These are phyloP conservation scores for Polydrusus pterygomalis DNA, from an alignment of 2,888 invertebrate species.

Conservation along the genomic window DNA sequence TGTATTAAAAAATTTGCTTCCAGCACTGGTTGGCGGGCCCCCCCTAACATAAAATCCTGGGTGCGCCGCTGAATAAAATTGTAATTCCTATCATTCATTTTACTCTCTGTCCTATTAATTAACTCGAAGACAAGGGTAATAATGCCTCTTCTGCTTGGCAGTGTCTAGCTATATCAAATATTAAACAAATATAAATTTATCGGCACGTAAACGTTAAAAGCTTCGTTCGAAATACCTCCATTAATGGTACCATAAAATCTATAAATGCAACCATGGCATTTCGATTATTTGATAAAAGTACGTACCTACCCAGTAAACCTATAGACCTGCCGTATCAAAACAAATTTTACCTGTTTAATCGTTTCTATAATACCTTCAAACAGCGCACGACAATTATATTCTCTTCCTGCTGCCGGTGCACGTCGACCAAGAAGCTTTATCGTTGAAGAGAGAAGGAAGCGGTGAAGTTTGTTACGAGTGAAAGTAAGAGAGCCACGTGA, in stretches of 20 bases:
- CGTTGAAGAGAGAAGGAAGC: neutral
- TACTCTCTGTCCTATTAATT: no score
- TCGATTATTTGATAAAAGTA: neutral
- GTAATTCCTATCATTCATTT: no score
- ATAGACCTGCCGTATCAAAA: slow-evolving; percentile 43
- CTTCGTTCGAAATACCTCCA: neutral
- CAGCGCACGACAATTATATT: slow-evolving; percentile 2
- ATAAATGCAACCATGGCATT: neutral
- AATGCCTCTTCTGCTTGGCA: no score
- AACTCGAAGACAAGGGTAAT: no score
- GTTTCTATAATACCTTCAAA: slow-evolving; percentile 30
- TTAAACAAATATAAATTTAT: no score
- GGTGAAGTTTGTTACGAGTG: neutral
- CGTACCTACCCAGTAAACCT: slow-evolving; percentile 5
- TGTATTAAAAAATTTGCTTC: no score
- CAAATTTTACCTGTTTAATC: slow-evolving; percentile 50
- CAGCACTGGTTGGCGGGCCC: no score
- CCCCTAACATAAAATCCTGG: no score
- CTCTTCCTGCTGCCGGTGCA: neutral
- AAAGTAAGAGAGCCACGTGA: slow-evolving; percentile 9
- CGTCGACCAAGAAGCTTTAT: slow-evolving; percentile 3
- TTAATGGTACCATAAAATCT: neutral
- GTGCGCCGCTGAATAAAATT: no score
- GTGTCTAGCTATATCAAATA: no score
- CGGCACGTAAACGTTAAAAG: no score